Evolutionary conservation across 2,113 vertebrate genomes (phyloP), one percentile per base, ranked within the genome.

Genomic region (Argyrosomus japonicus): DNA sequence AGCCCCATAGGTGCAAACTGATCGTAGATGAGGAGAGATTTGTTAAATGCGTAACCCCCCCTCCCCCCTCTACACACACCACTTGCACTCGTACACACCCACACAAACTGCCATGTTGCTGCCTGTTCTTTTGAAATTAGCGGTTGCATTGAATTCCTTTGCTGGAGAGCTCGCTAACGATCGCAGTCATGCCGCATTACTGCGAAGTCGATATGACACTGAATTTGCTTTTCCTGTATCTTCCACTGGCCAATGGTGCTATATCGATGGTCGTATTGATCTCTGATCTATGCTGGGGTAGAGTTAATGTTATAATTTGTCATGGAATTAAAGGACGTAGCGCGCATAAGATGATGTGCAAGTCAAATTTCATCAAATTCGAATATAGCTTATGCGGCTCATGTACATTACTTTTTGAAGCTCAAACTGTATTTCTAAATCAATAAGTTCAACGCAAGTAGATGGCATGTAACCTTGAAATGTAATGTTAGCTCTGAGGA

Each of bases 1-100:
- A 88, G 75, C 79, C 86, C 90, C 82, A 83, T 40, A 86, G 77
- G 81, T 89, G 60, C 79, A 73, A 69, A 78, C 54, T 73, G 85
- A 50, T 87, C 68, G 61, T 58, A 36, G 47, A 77, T 74, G 75
- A 68, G 17, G 75, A 51, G 63, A 81, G 75, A 84, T 87, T 71
- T 84, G 87, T 81, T 77, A 67, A 53, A 79, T 17, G 2, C 6
- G 10, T 64, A 58, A 53, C 57, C 50, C 27, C 60, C 54, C 27
- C 43, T 27, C 8, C 1, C 18, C 36, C 32, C 36, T 40, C 36
- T 40, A 29, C 36, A 50, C 71, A 32, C n/a, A 8, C 14, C 45
- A 9, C 53, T 68, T 76, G 65, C 70, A 74, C 51, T 75, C 4
- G 8, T 48, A 25, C 45, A 79, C 40, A 17, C 43, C 56, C 79